Evolutionary conservation across 1,140 invertebrate genomes (phyloP).

Genomic region (Diuraphis noxia): DNA sequence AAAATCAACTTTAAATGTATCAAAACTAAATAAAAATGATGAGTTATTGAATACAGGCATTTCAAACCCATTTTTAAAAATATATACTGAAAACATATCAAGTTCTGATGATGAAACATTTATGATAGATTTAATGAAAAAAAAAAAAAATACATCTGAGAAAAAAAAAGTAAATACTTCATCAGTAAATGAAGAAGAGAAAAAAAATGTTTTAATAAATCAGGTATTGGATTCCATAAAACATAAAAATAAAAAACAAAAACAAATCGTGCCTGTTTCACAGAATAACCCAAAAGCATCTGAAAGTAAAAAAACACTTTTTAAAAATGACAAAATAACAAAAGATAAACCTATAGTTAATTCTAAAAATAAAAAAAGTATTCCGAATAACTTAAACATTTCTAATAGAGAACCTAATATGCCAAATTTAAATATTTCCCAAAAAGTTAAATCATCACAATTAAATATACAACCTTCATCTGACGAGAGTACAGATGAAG

Average conservation of each 20-base stretch:
- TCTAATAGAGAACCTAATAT: not conserved
- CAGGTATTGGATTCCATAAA: not conserved
- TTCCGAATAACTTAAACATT: not conserved
- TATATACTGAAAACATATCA: not conserved
- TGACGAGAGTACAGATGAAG: not conserved
- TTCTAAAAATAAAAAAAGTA: not conserved
- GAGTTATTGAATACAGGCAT: not conserved
- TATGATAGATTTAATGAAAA: not conserved
- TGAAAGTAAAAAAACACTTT: not conserved
- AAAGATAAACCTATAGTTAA: not conserved
- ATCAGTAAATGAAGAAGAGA: not conserved
- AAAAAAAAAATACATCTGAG: not conserved
- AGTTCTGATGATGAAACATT: not conserved
- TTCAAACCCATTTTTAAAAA: not conserved
- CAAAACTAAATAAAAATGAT: not conserved
- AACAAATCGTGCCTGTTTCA: not conserved
- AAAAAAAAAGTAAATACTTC: not conserved
- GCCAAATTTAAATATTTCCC: not conserved
- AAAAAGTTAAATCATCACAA: not conserved
- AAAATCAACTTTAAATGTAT: not conserved
- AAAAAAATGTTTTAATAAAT: constrained; percentile 9
- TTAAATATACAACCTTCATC: not conserved
- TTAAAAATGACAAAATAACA: not conserved
- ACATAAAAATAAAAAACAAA: not conserved
- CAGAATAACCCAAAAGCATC: not conserved